phyloP scores from a whole-genome alignment of 1,140 invertebrate genomes.

The Pseudomyrmex cubaensis region DNA sequence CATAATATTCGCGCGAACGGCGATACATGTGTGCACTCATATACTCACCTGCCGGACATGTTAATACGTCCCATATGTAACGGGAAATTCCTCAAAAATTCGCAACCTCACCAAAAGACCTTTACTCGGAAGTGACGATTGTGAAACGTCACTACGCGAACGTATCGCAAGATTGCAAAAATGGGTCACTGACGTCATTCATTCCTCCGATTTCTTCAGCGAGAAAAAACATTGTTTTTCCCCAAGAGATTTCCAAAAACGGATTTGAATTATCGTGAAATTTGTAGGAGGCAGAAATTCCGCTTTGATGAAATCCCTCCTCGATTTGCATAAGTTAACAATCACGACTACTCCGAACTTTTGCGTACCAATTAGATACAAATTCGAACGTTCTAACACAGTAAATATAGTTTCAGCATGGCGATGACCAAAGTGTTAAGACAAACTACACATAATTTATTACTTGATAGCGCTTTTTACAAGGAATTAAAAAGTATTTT shows the following conservation, averaged over 20 bases:
- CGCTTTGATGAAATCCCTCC: background rate
- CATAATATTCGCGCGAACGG: background rate
- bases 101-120: background rate
- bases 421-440: background rate
- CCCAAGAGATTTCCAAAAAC: background rate
- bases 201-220: slow-evolving; percentile 16
- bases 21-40: background rate
- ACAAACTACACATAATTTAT: slow-evolving; percentile 54
- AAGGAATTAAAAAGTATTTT: background rate
- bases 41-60: background rate
- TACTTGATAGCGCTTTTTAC: slow-evolving; percentile 42
- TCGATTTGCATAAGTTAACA: slow-evolving; percentile 41
- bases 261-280: background rate
- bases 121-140: background rate
- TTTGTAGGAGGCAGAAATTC: slow-evolving; percentile 3
- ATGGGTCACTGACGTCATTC: slow-evolving; percentile 51
- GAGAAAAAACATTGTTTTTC: background rate
- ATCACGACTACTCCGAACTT: background rate
- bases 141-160: background rate
- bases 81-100: slow-evolving; percentile 21
- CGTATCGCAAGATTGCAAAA: background rate
- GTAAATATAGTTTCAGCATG: slow-evolving; percentile 1
- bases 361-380: background rate
- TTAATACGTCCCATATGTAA: slow-evolving; percentile 14
- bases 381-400: background rate